Evolutionary conservation across 2,113 vertebrate species (phyloP).

Genomic region (Polypterus senegalus): DNA sequence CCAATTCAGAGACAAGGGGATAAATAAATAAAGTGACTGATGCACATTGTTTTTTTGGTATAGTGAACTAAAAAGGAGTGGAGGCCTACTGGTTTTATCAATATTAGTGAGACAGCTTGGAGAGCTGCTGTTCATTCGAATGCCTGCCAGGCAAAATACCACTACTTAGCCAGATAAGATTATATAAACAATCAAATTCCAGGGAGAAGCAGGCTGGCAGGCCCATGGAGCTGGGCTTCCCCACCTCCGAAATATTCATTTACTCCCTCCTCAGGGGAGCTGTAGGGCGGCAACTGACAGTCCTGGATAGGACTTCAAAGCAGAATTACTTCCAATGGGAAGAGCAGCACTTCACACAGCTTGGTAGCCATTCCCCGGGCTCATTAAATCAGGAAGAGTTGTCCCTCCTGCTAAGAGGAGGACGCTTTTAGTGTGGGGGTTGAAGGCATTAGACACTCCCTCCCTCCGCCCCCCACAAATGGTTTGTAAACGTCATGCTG

Average conservation of each 20-base stretch:
- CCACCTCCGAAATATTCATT: conserved; percentile 27
- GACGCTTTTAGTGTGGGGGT: not conserved
- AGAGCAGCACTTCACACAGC: conserved; percentile 37
- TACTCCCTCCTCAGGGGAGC: conserved; percentile 43
- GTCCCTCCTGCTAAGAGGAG: conserved; percentile 25
- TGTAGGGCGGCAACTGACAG: conserved; percentile 39
- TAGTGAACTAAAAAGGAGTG: too few species aligned
- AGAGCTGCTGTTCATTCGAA: conserved; percentile 48
- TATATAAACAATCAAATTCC: conserved; percentile 50
- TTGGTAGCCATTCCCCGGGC: conserved; percentile 37
- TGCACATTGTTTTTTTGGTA: too few species aligned
- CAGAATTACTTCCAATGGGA: conserved; percentile 37
- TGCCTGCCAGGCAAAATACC: conserved; percentile 49
- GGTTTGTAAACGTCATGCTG: too few species aligned
- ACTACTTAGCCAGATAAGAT: conserved; percentile 45
- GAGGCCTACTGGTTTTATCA: too few species aligned
- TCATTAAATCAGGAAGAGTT: conserved; percentile 34
- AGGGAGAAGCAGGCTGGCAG: conserved; percentile 38
- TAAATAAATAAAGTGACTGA: too few species aligned
- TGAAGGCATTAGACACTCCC: too few species aligned
- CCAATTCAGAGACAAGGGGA: too few species aligned
- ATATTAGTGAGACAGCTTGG: conserved; percentile 29
- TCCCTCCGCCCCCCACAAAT: too few species aligned
- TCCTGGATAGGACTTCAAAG: conserved; percentile 47
- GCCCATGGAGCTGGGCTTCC: conserved; percentile 34